Evolutionary conservation across 2,888 invertebrate genomes (phyloP).

Genomic region (Tromatobia lineatoria): DNA sequence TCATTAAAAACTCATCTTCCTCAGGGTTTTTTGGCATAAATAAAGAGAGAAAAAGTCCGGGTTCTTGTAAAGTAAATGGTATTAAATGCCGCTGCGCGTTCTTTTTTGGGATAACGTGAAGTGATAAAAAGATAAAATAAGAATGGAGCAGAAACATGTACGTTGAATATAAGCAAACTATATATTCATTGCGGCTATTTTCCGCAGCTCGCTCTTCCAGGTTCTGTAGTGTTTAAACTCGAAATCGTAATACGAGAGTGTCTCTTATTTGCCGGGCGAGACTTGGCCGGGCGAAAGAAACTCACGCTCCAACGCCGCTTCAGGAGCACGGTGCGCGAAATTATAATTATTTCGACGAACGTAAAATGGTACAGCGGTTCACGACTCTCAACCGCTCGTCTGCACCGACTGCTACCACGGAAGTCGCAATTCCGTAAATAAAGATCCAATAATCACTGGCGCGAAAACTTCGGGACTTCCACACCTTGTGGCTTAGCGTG

Average conservation of each 20-base stretch:
- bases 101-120: not conserved
- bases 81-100: too few species aligned
- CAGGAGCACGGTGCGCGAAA: slow-evolving; percentile 39
- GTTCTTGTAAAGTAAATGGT: not conserved
- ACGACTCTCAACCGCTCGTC: slow-evolving; percentile 25
- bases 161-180: slow-evolving; percentile 1
- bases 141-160: not conserved
- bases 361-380: slow-evolving; percentile 17
- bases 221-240: not conserved
- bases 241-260: not conserved
- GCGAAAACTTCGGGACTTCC: slow-evolving; percentile 19
- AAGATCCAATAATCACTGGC: slow-evolving; percentile 16
- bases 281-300: slow-evolving; percentile 52
- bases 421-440: slow-evolving; percentile 28
- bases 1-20: slow-evolving; percentile 4
- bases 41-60: not conserved
- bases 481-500: not conserved
- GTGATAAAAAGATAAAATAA: not conserved
- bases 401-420: slow-evolving; percentile 18
- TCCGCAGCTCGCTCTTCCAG: not conserved
- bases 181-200: slow-evolving; percentile 9
- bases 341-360: slow-evolving; percentile 53
- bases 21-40: not conserved
- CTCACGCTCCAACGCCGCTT: slow-evolving; percentile 54
- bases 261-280: slow-evolving; percentile 27